phyloP scores from a whole-genome alignment of 2,888 invertebrate genomes.

The Fragum fragum region DNA sequence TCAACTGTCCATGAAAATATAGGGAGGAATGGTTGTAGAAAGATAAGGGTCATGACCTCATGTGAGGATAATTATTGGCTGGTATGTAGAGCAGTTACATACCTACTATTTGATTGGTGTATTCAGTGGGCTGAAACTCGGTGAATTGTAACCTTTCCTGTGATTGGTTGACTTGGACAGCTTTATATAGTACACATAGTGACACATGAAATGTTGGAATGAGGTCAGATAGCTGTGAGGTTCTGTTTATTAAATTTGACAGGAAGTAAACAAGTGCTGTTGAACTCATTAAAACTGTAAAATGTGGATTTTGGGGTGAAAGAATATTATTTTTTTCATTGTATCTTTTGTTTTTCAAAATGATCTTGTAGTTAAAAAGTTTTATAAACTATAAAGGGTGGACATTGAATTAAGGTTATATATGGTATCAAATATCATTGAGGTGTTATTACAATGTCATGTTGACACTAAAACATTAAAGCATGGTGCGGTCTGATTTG shows the following conservation, averaged over 20 bases:
- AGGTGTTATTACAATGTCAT: background rate
- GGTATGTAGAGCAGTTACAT: slow-evolving; percentile 22
- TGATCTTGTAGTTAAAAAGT: too few species aligned
- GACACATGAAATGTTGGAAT: slow-evolving; percentile 12
- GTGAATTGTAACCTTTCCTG: slow-evolving; percentile 28
- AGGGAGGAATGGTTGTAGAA: background rate
- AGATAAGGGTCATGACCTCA: slow-evolving; percentile 6
- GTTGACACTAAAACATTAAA: background rate
- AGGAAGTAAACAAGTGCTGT: slow-evolving; percentile 12
- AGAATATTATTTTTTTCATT: too few species aligned
- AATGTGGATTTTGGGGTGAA: background rate
- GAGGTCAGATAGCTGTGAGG: background rate
- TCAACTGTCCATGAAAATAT: too few species aligned
- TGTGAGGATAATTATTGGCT: slow-evolving; percentile 16
- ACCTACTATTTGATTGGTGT: slow-evolving; percentile 47
- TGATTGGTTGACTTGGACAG: slow-evolving; percentile 39
- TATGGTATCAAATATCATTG: too few species aligned
- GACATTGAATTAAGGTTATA: too few species aligned
- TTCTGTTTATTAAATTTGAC: background rate
- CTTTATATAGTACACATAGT: slow-evolving; percentile 12
- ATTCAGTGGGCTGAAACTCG: slow-evolving; percentile 14
- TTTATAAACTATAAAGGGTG: too few species aligned
- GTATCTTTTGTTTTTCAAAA: too few species aligned
- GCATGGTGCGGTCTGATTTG: slow-evolving; percentile 9
- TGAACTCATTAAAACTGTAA: background rate